Conservation (phyloP, 2,888 invertebrate genomes). For the Trissolcus brochymenae region DNA sequence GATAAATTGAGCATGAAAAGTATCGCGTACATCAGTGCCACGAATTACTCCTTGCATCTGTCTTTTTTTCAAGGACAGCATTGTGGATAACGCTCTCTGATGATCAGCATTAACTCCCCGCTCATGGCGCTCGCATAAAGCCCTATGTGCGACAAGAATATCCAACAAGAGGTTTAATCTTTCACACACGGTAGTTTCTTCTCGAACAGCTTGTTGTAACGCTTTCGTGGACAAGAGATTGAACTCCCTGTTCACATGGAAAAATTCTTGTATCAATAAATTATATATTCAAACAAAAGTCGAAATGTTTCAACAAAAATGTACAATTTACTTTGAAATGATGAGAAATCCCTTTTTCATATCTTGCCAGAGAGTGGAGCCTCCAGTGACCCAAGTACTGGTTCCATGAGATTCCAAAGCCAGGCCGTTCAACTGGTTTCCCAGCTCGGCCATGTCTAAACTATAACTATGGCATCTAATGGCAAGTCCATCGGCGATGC, state of each 20-base stretch:
- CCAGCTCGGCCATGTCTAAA: constrained; percentile 79
- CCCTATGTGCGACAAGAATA: constrained; percentile 78
- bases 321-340: constrained; percentile 76
- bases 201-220: constrained; percentile 78
- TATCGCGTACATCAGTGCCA: constrained; percentile 78
- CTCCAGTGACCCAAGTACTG: constrained; percentile 75
- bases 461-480: constrained; percentile 76
- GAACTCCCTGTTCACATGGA: constrained; percentile 75
- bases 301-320: neutral
- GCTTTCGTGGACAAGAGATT: constrained; percentile 77
- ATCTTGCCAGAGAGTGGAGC: constrained; percentile 77
- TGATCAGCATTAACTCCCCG: constrained; percentile 81
- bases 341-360: constrained; percentile 79
- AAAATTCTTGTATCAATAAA: neutral
- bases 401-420: constrained; percentile 75
- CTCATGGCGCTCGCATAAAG: constrained; percentile 81
- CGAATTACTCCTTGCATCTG: constrained; percentile 81
- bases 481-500: constrained; percentile 77
- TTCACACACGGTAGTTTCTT: constrained; percentile 79
- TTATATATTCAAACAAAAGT: neutral
- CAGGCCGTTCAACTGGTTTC: constrained; percentile 77
- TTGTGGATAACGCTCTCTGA: constrained; percentile 80
- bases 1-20: neutral
- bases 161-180: constrained; percentile 78
- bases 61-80: constrained; percentile 80